Percentiles rank a stretch among this genome's conserved stretches.
Conservation (phyloP, 1,140 invertebrate genomes). For the Potamilus streckersoni region DNA sequence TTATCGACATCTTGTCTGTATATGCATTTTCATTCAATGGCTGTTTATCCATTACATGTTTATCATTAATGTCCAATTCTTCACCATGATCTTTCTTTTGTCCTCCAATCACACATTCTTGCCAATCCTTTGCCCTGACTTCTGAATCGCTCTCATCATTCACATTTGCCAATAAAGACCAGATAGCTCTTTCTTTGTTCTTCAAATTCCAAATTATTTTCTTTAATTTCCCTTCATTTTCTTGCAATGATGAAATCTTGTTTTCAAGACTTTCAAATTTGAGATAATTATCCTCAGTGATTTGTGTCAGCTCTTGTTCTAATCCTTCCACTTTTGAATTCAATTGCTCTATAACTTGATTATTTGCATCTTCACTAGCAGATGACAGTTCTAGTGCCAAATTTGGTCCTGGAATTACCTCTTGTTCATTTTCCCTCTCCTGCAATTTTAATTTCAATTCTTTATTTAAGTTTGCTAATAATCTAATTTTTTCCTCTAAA, state of each 20-base stretch:
- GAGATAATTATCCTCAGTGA: slow-evolving; percentile 49
- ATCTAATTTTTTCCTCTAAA: slow-evolving; percentile 56
- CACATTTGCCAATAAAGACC: too few relatives aligned
- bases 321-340: slow-evolving; percentile 36
- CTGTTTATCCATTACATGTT: too few relatives aligned
- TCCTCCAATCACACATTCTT: too few relatives aligned
- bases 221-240: slow-evolving; percentile 39
- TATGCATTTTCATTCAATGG: slow-evolving; percentile 46
- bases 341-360: slow-evolving; percentile 23
- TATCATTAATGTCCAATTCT: too few relatives aligned
- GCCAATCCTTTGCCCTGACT: too few relatives aligned
- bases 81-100: too few relatives aligned
- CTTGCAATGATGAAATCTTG: slow-evolving; percentile 49
- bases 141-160: too few relatives aligned
- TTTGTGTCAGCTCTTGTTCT: slow-evolving; percentile 45
- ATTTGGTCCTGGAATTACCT: slow-evolving; percentile 37
- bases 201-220: too few relatives aligned
- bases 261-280: slow-evolving; percentile 55
- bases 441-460: slow-evolving; percentile 52
- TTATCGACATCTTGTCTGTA: slow-evolving; percentile 51
- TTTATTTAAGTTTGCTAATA: slow-evolving; percentile 47
- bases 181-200: too few relatives aligned
- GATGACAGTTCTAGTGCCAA: slow-evolving; percentile 38
- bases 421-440: slow-evolving; percentile 46
- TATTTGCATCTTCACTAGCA: slow-evolving; percentile 10